Conservation (phyloP, 1,140 invertebrate species). For the Cepaea nemoralis region DNA sequence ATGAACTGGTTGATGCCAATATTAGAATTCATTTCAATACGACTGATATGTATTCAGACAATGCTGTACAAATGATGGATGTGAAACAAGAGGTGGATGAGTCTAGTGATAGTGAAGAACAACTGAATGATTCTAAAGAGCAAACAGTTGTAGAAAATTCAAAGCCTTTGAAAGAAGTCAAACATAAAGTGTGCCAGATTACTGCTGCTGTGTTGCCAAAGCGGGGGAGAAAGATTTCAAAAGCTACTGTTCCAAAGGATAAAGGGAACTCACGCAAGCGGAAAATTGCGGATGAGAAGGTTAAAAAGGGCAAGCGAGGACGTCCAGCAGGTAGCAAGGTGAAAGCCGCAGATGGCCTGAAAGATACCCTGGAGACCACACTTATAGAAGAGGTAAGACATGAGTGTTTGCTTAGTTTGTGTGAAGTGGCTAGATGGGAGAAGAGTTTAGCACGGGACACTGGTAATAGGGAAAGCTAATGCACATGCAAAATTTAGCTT, state of each 20-base stretch:
- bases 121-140: neutral
- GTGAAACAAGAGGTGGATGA: neutral
- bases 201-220: neutral
- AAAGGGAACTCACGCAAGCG: neutral
- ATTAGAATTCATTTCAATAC: neutral
- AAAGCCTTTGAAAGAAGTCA: neutral
- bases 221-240: neutral
- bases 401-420: too few species aligned
- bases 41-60: neutral
- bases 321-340: neutral
- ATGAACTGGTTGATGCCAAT: neutral
- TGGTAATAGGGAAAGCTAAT: too few species aligned
- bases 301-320: neutral
- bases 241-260: neutral
- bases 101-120: neutral
- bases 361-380: neutral
- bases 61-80: neutral
- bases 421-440: too few species aligned
- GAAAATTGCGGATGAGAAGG: neutral
- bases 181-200: neutral
- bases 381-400: conserved; percentile 1
- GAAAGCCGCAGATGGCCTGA: neutral
- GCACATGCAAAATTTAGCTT: too few species aligned
- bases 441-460: too few species aligned
- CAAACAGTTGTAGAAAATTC: neutral